Percentiles rank a stretch among this genome's conserved stretches.
These are phyloP conservation scores for Epinephelus cyanopodus DNA, from an alignment of 2,113 vertebrate species.

Conservation along the genomic window DNA sequence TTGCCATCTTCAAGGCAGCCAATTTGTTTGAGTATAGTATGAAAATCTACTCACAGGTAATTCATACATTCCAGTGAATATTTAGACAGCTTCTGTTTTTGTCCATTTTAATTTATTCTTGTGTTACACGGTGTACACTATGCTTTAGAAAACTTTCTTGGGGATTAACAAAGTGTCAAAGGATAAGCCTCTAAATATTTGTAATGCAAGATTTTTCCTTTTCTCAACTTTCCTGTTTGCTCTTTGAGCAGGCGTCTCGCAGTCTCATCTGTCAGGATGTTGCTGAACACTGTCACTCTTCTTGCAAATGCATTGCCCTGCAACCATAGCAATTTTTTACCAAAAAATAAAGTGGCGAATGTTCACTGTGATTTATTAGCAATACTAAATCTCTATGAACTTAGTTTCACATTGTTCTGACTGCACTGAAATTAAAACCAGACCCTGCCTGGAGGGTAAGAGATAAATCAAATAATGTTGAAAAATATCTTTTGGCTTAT, in stretches of 20 bases:
- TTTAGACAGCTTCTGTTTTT: background rate
- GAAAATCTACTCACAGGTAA: background rate
- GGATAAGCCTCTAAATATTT: background rate
- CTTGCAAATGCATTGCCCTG: background rate
- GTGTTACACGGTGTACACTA: background rate
- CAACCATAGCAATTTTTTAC: background rate
- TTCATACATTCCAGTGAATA: background rate
- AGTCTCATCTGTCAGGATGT: background rate
- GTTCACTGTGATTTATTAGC: background rate
- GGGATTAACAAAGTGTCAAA: background rate
- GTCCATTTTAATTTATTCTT: background rate
- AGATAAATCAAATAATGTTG: background rate
- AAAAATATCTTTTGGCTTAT: background rate
- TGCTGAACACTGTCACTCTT: background rate
- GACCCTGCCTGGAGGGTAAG: background rate
- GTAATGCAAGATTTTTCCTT: background rate
- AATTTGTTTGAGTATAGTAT: background rate
- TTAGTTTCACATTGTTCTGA: constrained; percentile 5
- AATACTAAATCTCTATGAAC: background rate
- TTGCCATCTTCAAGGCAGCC: too few species aligned
- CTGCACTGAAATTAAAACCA: background rate
- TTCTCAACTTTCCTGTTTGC: background rate
- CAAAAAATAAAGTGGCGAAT: background rate
- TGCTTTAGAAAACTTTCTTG: background rate
- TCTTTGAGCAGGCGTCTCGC: background rate